phyloP scores from a whole-genome alignment of 2,888 invertebrate genomes.

The Biston betularia region DNA sequence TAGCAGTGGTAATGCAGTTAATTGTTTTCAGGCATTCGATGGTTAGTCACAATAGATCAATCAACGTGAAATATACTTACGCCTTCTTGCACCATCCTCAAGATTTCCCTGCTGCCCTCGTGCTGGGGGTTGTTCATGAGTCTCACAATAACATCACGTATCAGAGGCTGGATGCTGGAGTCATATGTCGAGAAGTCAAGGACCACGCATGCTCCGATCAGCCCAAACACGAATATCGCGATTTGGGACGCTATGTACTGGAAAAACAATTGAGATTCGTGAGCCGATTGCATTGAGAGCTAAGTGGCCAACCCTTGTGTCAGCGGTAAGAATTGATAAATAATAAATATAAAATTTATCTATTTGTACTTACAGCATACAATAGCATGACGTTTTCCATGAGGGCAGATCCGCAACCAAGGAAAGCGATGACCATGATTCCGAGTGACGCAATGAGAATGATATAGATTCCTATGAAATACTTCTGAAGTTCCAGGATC shows the following conservation, averaged over 20 bases:
- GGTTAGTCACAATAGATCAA: background rate
- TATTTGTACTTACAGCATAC: slow-evolving; percentile 86
- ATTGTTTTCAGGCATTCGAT: background rate
- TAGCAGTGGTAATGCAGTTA: too few relatives aligned
- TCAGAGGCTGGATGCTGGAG: slow-evolving; percentile 92
- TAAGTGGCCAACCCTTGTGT: too few relatives aligned
- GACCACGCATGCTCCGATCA: slow-evolving; percentile 91
- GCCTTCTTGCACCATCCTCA: slow-evolving; percentile 94
- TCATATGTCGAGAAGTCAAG: slow-evolving; percentile 93
- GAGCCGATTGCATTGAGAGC: too few relatives aligned
- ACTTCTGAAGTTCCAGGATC: slow-evolving; percentile 90
- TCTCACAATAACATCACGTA: slow-evolving; percentile 89
- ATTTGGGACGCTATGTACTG: slow-evolving; percentile 92
- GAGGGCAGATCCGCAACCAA: slow-evolving; percentile 94
- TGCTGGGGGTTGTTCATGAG: slow-evolving; percentile 93
- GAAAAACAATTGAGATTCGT: slow-evolving; percentile 48
- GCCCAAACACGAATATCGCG: slow-evolving; percentile 89
- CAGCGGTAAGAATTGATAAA: too few relatives aligned
- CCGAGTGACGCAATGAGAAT: slow-evolving; percentile 90
- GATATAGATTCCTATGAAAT: slow-evolving; percentile 94
- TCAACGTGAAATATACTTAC: slow-evolving; percentile 79
- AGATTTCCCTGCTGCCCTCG: slow-evolving; percentile 88
- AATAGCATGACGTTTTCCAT: slow-evolving; percentile 91
- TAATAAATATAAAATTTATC: background rate
- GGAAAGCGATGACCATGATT: slow-evolving; percentile 91